Evolutionary conservation across 2,797 vertebrate species (phyloP), one percentile per base, ranked within the genome.

Genomic region (Eleutherodactylus coqui): DNA sequence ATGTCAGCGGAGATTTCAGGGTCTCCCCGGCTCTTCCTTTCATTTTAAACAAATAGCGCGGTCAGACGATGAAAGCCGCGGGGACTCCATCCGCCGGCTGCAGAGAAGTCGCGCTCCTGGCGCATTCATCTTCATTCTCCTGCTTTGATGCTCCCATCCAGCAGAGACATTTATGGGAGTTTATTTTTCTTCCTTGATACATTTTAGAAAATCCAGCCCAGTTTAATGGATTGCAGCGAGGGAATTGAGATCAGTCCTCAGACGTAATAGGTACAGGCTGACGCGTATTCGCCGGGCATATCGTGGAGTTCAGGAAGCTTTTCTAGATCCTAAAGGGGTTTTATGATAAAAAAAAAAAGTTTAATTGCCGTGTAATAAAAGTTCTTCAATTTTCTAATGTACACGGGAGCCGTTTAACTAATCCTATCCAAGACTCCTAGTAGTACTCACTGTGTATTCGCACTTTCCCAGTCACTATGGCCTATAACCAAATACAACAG

Each of bases 21-120:
- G 45, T 72, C 67, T 72, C 89, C 89, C 0, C 89, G 47, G 49
- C 43, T 53, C 38, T 51, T 34, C 27, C 8, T 21, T 91, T 89
- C 87, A 81, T 90, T 91, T 21, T 90, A 91, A 93, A 91, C 90
- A 92, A 93, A 91, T 75, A 88, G 47, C 90, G 90, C 87, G 90
- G 90, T 91, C 84, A 73, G 86, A 10, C 86, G 83, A 86, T 89
- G 85, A 77, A 49, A 43, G 27, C 49, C 87, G 47, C 88, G 88
- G 85, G 85, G 82, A 90, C 69, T 89, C 83, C 89, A 88, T 89
- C 53, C 4, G 0, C 43, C 88, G 90, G 89, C 88, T 86, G 86
- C 21, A 82, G 78, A 79, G 2, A 8, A 77, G 75, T 38, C 58
- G 9, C 34, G 41, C 16, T 78, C 27, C 67, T 16, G 6, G 27